Base-by-base conservation (phyloP, 2,888 invertebrate genomes). In the Hemistola chrysoprasaria region DNA sequence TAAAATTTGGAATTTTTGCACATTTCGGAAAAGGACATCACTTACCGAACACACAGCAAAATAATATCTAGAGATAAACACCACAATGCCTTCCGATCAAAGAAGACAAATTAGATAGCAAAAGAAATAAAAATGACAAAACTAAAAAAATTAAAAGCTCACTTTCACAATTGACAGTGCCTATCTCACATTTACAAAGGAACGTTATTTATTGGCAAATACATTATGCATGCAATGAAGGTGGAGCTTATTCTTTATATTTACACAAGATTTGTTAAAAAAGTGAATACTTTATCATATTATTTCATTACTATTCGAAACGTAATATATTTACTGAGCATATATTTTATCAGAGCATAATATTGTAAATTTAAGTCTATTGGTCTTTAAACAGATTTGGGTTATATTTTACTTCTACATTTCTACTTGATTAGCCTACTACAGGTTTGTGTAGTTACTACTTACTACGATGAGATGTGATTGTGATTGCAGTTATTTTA, bases 131-230 rank as follows among this genome's bases (percentile, higher is more conserved):
- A 60, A 66, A 56, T 42, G 53, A 55, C 64, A 67, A 62, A 60
- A 65, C 55, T 59, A 57, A 59, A n/a, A n/a, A 76, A 82, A 74
- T 77, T 63, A 56, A 61, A 65, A 57, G 35, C 36, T 41, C 42
- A 61, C 59, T 65, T 44, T 71, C 73, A 77, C 69, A 60, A 23
- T 66, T 71, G 55, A 56, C 59, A 62, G 71, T 72, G 71, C 71
- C 56, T 72, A 64, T 57, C 58, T 62, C 56, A 51, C 46, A 52
- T 64, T 56, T 57, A 60, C 59, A 59, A 62, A 57, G 62, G 49
- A 56, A 70, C 55, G 69, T 74, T 76, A 81, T 84, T 86, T 87
- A 87, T 87, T 87, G 87, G 86, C 86, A 87, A 87, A 87, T 79
- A 87, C 86, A 82, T 83, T 81, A 16, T 16, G 16, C 83, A 86